phyloP scores from a whole-genome alignment of 1,140 invertebrate species.

The Bombus haemorrhoidalis region DNA sequence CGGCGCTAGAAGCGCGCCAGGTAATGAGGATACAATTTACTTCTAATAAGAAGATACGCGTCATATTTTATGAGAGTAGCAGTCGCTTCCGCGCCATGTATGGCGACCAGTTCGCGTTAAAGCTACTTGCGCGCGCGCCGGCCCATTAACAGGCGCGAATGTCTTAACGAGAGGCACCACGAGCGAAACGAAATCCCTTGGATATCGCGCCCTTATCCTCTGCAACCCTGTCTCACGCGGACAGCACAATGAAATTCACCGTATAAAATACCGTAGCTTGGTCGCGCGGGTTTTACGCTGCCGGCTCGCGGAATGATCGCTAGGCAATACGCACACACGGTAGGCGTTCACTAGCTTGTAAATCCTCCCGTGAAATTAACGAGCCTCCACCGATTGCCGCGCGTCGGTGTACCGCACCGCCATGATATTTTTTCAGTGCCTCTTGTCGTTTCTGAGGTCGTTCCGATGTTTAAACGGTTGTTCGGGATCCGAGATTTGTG shows the following conservation, averaged over 20 bases:
- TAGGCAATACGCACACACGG: not conserved
- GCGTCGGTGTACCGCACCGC: not conserved
- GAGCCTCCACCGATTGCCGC: conserved; percentile 2
- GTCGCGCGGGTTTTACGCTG: conserved; percentile 10
- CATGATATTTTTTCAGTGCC: too few species aligned
- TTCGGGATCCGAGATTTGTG: not conserved
- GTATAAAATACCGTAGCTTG: conserved; percentile 17
- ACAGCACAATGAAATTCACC: conserved; percentile 34
- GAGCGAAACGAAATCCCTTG: conserved; percentile 37
- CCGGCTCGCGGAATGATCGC: conserved; percentile 3
- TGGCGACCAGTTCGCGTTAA: conserved; percentile 60
- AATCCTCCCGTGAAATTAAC: conserved; percentile 36
- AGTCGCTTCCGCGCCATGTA: conserved; percentile 69
- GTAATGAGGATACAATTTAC: conserved; percentile 79
- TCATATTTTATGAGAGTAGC: conserved; percentile 77
- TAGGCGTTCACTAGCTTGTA: conserved; percentile 31
- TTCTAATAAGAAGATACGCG: conserved; percentile 80
- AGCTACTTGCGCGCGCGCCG: not conserved
- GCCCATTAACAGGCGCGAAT: conserved; percentile 65
- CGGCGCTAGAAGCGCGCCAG: conserved; percentile 46
- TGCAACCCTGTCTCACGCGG: not conserved
- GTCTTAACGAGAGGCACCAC: conserved; percentile 67
- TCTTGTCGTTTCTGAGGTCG: not conserved
- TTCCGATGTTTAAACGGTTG: not conserved
- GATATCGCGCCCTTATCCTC: not conserved